Percentiles rank a stretch among this genome's conserved stretches.
Evolutionary conservation across 2,113 vertebrate genomes (phyloP).

Genomic region (Marcusenius ussheri): DNA sequence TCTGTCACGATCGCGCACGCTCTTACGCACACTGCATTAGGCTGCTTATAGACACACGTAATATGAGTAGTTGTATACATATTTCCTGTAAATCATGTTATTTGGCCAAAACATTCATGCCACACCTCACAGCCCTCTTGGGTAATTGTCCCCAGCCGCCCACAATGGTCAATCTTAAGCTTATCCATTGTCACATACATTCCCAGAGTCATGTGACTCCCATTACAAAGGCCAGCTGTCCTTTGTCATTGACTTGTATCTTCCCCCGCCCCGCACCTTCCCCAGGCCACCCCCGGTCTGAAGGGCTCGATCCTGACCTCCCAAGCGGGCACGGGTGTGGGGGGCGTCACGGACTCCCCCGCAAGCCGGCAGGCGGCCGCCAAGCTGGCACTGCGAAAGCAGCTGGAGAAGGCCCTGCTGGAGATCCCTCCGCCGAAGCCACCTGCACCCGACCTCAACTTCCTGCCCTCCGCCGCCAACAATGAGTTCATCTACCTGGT

Average conservation of each 20-base stretch:
- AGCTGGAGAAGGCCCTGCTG: constrained; percentile 90
- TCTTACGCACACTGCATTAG: neutral
- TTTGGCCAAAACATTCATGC: neutral
- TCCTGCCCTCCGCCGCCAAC: constrained; percentile 90
- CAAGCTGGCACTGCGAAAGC: constrained; percentile 86
- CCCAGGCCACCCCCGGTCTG: constrained; percentile 68
- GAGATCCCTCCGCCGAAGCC: constrained; percentile 93
- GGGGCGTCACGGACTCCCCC: constrained; percentile 66
- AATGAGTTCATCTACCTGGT: constrained; percentile 96
- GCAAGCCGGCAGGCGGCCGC: constrained; percentile 86
- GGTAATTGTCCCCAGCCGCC: neutral
- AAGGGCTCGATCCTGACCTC: constrained; percentile 63
- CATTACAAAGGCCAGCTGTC: neutral
- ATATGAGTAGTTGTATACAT: neutral
- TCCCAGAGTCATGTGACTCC: neutral
- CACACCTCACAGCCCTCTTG: neutral
- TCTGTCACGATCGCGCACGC: too few species aligned
- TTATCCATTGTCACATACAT: neutral
- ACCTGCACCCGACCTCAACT: constrained; percentile 79
- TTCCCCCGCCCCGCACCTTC: neutral
- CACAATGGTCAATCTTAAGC: neutral
- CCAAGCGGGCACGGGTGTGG: constrained; percentile 49
- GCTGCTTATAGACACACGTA: neutral
- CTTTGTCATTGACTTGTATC: neutral
- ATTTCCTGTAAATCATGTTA: neutral